phyloP scores from a whole-genome alignment of 1,140 invertebrate genomes.

The Ceratoteleas bidentatus region DNA sequence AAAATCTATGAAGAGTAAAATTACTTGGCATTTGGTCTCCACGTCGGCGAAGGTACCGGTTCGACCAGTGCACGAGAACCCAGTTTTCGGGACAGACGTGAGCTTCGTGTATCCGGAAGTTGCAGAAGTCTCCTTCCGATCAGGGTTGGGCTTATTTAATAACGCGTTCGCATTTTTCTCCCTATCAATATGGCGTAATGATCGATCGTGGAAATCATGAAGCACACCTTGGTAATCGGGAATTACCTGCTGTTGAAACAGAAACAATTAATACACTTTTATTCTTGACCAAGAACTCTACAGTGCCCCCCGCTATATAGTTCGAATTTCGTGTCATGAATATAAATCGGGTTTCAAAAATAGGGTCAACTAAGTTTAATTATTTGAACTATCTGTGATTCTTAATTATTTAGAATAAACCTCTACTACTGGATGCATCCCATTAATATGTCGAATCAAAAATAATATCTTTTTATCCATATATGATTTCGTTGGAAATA shows the following conservation, averaged over 20 bases:
- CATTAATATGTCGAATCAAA: too few species aligned
- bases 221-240: conserved; percentile 20
- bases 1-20: neutral
- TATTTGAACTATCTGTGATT: too few species aligned
- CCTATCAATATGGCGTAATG: conserved; percentile 53
- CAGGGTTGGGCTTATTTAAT: conserved; percentile 15
- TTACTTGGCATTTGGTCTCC: conserved; percentile 90
- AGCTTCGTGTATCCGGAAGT: conserved; percentile 72
- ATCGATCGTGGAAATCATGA: conserved; percentile 64
- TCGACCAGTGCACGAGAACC: conserved; percentile 86
- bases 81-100: conserved; percentile 84
- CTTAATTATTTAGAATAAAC: too few species aligned
- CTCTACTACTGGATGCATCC: too few species aligned
- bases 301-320: too few species aligned
- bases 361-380: too few species aligned
- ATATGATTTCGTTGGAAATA: too few species aligned
- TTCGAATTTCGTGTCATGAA: too few species aligned
- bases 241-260: neutral
- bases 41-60: conserved; percentile 91
- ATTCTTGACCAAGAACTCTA: neutral
- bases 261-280: neutral
- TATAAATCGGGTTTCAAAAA: too few species aligned
- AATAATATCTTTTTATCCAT: too few species aligned
- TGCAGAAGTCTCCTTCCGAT: conserved; percentile 12
- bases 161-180: conserved; percentile 1